Percentiles rank a stretch among this genome's conserved stretches.
phyloP scores from a whole-genome alignment of 2,888 invertebrate genomes.

The Mechanitis messenoides region DNA sequence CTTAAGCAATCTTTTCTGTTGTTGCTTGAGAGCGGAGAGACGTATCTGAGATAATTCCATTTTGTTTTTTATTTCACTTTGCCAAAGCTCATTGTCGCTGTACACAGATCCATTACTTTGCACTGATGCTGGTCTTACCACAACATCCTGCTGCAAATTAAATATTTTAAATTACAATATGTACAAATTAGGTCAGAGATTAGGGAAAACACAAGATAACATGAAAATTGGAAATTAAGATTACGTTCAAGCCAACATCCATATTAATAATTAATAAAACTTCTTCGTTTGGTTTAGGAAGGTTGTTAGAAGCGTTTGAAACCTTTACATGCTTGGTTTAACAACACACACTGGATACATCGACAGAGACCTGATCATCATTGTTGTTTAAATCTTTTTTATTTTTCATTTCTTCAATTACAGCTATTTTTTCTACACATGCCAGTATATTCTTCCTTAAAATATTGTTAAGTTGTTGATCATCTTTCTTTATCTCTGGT shows the following conservation, averaged over 20 bases:
- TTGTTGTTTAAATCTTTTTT: conserved; percentile 46
- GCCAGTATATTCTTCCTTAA: conserved; percentile 64
- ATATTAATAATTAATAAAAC: conserved; percentile 4
- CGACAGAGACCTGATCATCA: conserved; percentile 62
- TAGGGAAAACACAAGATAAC: conserved; percentile 11
- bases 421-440: conserved; percentile 66
- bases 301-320: conserved; percentile 9
- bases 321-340: conserved; percentile 14
- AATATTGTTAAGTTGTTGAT: conserved; percentile 55
- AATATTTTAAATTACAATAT: conserved; percentile 9
- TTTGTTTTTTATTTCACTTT: conserved; percentile 77
- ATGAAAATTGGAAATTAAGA: conserved; percentile 5
- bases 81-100: conserved; percentile 74
- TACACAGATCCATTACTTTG: conserved; percentile 71
- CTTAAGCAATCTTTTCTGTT: conserved; percentile 71
- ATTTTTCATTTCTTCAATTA: conserved; percentile 65
- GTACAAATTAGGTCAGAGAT: not conserved
- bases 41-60: conserved; percentile 79
- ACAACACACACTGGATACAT: conserved; percentile 54
- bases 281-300: not conserved
- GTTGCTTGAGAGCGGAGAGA: conserved; percentile 76
- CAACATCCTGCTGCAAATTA: conserved; percentile 55
- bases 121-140: conserved; percentile 66
- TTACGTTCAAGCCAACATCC: not conserved
- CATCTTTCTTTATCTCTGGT: conserved; percentile 43